These are phyloP conservation scores for Drosophila macrothrix DNA, from an alignment of 2,888 invertebrate genomes.

Conservation along the genomic window DNA sequence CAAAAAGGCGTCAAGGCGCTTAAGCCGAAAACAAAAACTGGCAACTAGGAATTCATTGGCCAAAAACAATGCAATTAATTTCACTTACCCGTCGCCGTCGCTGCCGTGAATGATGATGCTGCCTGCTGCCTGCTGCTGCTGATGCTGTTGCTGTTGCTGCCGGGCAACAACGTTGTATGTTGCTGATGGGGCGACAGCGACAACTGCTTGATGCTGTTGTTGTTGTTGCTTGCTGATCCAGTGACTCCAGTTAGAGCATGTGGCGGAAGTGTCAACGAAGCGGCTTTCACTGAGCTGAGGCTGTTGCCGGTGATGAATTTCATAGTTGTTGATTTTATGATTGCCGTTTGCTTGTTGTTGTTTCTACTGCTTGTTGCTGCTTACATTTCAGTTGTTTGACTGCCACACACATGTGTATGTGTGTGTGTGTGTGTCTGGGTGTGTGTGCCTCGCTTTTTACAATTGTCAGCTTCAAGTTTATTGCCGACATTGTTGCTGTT, in stretches of 20 bases:
- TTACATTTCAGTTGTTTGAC: conserved; percentile 58
- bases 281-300: conserved; percentile 60
- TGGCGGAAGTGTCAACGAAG: conserved; percentile 75
- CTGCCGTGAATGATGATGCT: conserved; percentile 65
- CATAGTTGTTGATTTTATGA: conserved; percentile 84
- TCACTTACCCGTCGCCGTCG: conserved; percentile 81
- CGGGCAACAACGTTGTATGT: conserved; percentile 17
- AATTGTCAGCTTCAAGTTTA: conserved; percentile 77
- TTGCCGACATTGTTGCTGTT: conserved; percentile 57
- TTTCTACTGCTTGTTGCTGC: conserved; percentile 39
- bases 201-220: conserved; percentile 34
- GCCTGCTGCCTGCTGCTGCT: conserved; percentile 42
- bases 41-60: conserved; percentile 80
- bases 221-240: conserved; percentile 64
- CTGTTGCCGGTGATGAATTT: conserved; percentile 81
- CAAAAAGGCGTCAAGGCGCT: conserved; percentile 79
- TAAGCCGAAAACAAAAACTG: conserved; percentile 77
- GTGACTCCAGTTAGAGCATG: conserved; percentile 54
- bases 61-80: conserved; percentile 84
- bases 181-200: conserved; percentile 42
- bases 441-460: conserved; percentile 62
- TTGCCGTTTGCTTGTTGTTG: conserved; percentile 57
- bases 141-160: conserved; percentile 41
- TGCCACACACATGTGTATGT: conserved; percentile 4
- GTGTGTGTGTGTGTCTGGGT: neutral